Conservation (phyloP, 92 coral and sea anemone species). For the Paragorgia papillata region DNA sequence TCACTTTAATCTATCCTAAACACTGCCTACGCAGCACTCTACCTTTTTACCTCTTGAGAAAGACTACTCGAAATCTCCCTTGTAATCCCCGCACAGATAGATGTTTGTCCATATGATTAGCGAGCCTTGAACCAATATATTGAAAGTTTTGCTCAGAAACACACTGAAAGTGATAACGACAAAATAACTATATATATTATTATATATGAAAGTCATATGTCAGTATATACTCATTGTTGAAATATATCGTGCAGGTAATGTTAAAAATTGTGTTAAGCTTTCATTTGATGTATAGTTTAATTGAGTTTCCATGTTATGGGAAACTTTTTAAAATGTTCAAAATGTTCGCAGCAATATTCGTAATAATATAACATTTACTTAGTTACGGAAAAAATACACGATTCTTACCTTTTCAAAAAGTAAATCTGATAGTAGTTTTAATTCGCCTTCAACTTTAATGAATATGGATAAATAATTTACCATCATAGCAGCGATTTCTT, state of each 20-base stretch:
- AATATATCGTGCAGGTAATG: too few species aligned
- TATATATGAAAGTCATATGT: too few species aligned
- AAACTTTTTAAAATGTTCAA: too few species aligned
- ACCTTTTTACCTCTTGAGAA: constrained; percentile 24
- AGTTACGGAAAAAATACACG: too few species aligned
- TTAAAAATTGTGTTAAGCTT: too few species aligned
- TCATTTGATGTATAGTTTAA: too few species aligned
- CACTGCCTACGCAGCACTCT: too few species aligned
- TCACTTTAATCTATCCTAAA: too few species aligned
- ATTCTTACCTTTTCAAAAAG: constrained; percentile 32
- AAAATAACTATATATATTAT: not conserved
- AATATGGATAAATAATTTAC: constrained; percentile 28
- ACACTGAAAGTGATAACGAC: constrained; percentile 14
- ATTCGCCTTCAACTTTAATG: constrained; percentile 18
- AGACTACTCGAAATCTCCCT: not conserved
- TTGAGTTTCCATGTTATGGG: too few species aligned
- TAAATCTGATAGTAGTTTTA: constrained; percentile 18
- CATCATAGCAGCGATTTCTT: constrained; percentile 27
- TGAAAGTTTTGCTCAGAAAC: constrained; percentile 34
- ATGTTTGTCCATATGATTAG: constrained; percentile 18
- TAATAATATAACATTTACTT: too few species aligned
- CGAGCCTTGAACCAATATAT: constrained; percentile 25
- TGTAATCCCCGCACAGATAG: not conserved
- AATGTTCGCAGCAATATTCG: too few species aligned
- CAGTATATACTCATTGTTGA: too few species aligned